Percentiles rank a stretch among this genome's conserved stretches.
These are phyloP conservation scores for Ectemnius lituratus DNA, from an alignment of 2,888 invertebrate species.

Conservation along the genomic window DNA sequence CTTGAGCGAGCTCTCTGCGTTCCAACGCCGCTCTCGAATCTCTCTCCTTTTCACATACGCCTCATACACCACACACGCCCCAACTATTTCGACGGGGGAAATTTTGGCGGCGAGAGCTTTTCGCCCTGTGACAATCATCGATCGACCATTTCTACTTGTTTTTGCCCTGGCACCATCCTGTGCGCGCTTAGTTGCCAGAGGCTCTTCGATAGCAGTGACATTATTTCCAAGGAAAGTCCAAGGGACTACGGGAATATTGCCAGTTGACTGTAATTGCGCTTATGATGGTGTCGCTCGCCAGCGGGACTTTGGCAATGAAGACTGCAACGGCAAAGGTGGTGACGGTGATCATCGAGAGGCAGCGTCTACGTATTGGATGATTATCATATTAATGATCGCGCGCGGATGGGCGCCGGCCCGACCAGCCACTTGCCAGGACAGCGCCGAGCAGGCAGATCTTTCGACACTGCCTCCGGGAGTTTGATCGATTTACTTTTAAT, in stretches of 20 bases:
- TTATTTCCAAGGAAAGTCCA: too few relatives aligned
- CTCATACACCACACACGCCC: too few relatives aligned
- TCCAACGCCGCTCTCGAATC: constrained; percentile 7
- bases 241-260: too few relatives aligned
- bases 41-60: neutral
- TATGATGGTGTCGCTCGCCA: constrained; percentile 48
- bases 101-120: neutral
- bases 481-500: constrained; percentile 25
- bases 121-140: too few relatives aligned
- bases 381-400: constrained; percentile 70
- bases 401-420: constrained; percentile 44
- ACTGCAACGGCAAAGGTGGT: constrained; percentile 33
- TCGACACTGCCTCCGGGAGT: constrained; percentile 32
- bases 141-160: too few relatives aligned
- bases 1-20: neutral
- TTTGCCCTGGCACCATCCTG: too few relatives aligned
- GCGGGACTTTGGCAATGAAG: constrained; percentile 29
- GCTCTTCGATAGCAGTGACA: too few relatives aligned
- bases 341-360: constrained; percentile 52
- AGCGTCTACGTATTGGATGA: constrained; percentile 64
- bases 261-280: constrained; percentile 20
- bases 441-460: constrained; percentile 38
- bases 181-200: too few relatives aligned
- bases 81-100: neutral
- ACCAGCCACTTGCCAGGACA: constrained; percentile 50